phyloP scores from a whole-genome alignment of 2,888 invertebrate species.

The Lordiphosa fenestrarum region DNA sequence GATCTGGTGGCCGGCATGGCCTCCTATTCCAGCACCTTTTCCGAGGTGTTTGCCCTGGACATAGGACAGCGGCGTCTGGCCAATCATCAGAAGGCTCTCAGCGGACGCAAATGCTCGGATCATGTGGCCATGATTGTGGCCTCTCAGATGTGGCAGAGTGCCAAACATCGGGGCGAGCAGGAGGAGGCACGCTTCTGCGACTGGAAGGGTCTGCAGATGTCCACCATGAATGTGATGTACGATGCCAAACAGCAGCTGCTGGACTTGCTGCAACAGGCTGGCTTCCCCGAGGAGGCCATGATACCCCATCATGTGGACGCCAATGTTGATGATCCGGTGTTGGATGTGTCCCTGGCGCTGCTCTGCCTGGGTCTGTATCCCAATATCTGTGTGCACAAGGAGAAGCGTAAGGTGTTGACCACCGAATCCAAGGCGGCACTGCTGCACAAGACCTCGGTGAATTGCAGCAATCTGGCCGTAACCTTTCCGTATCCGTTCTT shows the following conservation, averaged over 20 bases:
- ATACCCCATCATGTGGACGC: constrained; percentile 88
- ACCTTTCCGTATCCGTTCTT: constrained; percentile 96
- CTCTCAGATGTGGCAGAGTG: constrained; percentile 90
- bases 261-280: constrained; percentile 86
- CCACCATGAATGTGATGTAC: constrained; percentile 93
- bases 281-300: constrained; percentile 95
- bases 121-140: constrained; percentile 97
- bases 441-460: constrained; percentile 98
- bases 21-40: constrained; percentile 96
- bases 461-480: constrained; percentile 91
- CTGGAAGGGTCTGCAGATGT: constrained; percentile 92
- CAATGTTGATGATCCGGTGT: constrained; percentile 87
- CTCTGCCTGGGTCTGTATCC: constrained; percentile 96
- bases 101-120: constrained; percentile 94
- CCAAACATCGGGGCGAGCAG: constrained; percentile 85
- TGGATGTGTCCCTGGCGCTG: constrained; percentile 92
- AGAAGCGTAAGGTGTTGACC: constrained; percentile 96
- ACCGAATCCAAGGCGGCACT: constrained; percentile 97
- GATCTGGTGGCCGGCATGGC: constrained; percentile 96
- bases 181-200: constrained; percentile 94
- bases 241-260: constrained; percentile 91
- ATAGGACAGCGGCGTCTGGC: constrained; percentile 88
- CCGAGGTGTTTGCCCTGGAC: constrained; percentile 94
- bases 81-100: constrained; percentile 91
- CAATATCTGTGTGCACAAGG: constrained; percentile 97